These are phyloP conservation scores for Toxotes chatareus DNA, from an alignment of 2,113 vertebrate genomes.

Conservation along the genomic window DNA sequence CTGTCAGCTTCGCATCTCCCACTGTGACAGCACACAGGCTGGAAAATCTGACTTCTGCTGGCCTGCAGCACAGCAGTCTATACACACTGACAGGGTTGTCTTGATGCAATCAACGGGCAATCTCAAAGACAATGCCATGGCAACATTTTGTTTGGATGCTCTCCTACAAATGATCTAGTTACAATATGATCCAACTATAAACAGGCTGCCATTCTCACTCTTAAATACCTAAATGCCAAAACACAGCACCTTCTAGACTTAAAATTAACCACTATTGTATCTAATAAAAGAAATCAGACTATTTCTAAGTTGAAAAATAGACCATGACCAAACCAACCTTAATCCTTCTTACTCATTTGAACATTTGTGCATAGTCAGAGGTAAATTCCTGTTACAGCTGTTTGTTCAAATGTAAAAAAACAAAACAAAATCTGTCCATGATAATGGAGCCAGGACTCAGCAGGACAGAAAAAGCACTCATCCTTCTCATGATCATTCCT, in stretches of 20 bases:
- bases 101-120: conserved; percentile 45
- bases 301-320: conserved; percentile 9
- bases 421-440: conserved; percentile 8
- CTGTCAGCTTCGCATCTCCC: conserved; percentile 77
- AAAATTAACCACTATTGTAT: not conserved
- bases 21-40: conserved; percentile 73
- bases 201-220: conserved; percentile 23
- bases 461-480: conserved; percentile 65
- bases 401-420: conserved; percentile 39
- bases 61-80: conserved; percentile 28
- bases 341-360: conserved; percentile 24
- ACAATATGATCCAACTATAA: conserved; percentile 27
- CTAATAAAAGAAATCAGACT: conserved; percentile 8
- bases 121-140: conserved; percentile 58
- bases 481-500: conserved; percentile 71
- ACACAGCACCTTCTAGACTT: conserved; percentile 17
- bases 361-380: conserved; percentile 28
- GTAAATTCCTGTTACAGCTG: conserved; percentile 35
- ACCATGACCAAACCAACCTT: conserved; percentile 9
- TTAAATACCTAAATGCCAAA: not conserved
- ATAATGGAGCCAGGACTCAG: conserved; percentile 58
- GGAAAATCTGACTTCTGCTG: conserved; percentile 80
- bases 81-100: conserved; percentile 42
- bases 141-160: conserved; percentile 53
- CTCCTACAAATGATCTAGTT: conserved; percentile 32